Percentiles rank a stretch among this genome's conserved stretches.
phyloP scores from a whole-genome alignment of 2,888 invertebrate genomes.

The Drosophila maculinotata region DNA sequence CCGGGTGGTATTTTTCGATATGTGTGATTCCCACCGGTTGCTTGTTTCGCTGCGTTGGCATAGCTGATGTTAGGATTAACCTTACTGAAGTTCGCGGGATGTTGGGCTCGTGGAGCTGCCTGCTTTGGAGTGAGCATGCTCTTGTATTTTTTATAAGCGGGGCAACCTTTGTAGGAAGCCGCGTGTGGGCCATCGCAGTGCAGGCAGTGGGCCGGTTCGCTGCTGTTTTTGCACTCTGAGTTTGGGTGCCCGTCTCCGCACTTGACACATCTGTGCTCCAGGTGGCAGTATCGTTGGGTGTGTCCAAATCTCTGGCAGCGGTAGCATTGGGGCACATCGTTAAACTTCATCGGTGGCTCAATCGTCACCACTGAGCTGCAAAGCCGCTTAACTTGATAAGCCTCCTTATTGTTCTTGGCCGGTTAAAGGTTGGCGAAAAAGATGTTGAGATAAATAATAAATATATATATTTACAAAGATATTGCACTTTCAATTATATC shows the following conservation, averaged over 20 bases:
- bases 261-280: no score
- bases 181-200: slow-evolving; percentile 3
- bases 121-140: no score
- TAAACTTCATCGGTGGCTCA: not conserved
- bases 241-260: no score
- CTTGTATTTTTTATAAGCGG: no score
- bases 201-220: not conserved
- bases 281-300: not conserved
- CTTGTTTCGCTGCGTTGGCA: not conserved
- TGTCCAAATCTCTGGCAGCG: not conserved
- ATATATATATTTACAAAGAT: no score
- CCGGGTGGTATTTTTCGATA: no score
- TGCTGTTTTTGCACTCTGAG: no score
- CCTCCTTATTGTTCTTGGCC: not conserved
- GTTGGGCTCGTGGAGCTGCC: no score
- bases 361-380: not conserved
- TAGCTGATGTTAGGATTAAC: no score
- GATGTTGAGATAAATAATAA: no score
- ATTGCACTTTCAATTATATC: no score
- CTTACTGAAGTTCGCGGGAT: no score
- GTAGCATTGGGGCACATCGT: not conserved
- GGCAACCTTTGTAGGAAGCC: not conserved
- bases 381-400: not conserved
- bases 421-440: not conserved
- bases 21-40: not conserved